Conservation (phyloP, 64 coral and sea anemone species). For the Astreopora myriophthalma region DNA sequence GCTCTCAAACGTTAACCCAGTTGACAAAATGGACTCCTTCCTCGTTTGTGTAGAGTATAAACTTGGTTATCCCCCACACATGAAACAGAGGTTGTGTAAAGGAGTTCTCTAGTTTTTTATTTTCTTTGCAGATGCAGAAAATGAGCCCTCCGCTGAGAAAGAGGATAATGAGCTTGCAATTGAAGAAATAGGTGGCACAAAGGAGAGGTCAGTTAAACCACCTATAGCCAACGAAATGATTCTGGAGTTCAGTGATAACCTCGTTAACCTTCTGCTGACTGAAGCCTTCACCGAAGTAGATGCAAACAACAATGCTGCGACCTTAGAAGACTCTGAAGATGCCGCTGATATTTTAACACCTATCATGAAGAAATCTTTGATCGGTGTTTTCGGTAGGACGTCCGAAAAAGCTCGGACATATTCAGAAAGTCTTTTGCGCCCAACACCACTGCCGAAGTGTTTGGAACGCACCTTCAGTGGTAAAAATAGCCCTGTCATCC, state of each 20-base stretch:
- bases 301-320: background rate
- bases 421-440: conserved; percentile 17
- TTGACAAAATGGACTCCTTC: too few relatives aligned
- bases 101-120: background rate
- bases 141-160: background rate
- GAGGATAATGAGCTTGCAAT: background rate
- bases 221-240: background rate
- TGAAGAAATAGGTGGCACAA: background rate
- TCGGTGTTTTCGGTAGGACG: conserved; percentile 32
- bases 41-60: too few relatives aligned
- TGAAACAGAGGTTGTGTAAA: background rate
- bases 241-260: conserved; percentile 1
- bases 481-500: conserved; percentile 14
- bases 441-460: conserved; percentile 53
- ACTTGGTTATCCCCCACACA: too few relatives aligned
- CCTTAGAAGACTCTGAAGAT: conserved; percentile 24
- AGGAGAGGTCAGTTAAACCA: background rate
- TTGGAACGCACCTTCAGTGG: background rate
- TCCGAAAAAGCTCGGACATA: conserved; percentile 46
- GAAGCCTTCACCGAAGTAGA: conserved; percentile 28
- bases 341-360: conserved; percentile 28
- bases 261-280: background rate
- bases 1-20: too few relatives aligned
- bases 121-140: background rate
- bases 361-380: conserved; percentile 70